phyloP scores from a whole-genome alignment of 2,113 vertebrate species.

The Potamarius usumacintae region DNA sequence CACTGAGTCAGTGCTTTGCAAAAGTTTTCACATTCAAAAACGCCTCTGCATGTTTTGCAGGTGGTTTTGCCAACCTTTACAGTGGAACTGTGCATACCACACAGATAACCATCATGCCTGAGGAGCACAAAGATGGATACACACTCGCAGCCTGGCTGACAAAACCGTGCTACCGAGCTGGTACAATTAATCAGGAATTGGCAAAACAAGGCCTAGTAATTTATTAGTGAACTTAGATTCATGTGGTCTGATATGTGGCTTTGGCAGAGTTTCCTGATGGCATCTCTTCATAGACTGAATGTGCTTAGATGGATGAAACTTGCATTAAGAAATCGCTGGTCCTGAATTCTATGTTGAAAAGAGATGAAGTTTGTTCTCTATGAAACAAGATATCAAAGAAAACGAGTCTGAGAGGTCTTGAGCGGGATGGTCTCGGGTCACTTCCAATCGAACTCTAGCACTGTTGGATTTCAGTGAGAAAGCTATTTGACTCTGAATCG shows the following conservation, averaged over 20 bases:
- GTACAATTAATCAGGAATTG: background rate
- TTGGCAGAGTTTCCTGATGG: background rate
- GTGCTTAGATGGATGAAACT: background rate
- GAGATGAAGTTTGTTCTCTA: background rate
- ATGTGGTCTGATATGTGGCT: background rate
- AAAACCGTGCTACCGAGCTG: background rate
- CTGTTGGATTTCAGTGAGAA: background rate
- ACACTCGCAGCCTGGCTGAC: background rate
- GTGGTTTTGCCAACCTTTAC: background rate
- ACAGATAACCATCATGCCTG: background rate
- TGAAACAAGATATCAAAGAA: background rate
- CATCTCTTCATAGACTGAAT: background rate
- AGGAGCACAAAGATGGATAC: constrained; percentile 3
- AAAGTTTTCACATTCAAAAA: constrained; percentile 37
- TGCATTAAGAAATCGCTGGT: background rate
- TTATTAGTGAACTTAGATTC: background rate
- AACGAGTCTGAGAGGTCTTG: too few species aligned
- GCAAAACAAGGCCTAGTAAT: background rate
- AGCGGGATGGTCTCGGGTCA: too few species aligned
- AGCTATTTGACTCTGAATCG: background rate
- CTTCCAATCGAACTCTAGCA: background rate
- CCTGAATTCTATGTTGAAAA: background rate
- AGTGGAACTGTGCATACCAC: background rate
- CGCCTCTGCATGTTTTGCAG: constrained; percentile 36
- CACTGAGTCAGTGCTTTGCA: constrained; percentile 5